Percentiles rank a stretch among this genome's conserved stretches.
These are phyloP conservation scores for Tamias sibiricus DNA, from an alignment of 2,113 vertebrate genomes.

Conservation along the genomic window DNA sequence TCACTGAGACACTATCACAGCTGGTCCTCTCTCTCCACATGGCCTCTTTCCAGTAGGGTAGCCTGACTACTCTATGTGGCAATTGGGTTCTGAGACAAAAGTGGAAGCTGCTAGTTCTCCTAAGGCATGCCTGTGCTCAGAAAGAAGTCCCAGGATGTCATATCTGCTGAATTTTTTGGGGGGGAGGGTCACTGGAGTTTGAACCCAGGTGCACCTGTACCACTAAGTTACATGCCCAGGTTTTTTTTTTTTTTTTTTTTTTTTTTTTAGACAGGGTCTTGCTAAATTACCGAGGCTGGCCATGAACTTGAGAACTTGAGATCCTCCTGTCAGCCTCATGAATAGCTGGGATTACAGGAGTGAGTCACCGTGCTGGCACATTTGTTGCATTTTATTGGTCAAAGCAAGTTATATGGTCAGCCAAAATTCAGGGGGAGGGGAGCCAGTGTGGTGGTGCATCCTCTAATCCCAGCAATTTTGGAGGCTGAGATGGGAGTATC, in stretches of 20 bases:
- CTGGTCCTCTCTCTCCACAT: not conserved
- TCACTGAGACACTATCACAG: not conserved
- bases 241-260: too few species aligned
- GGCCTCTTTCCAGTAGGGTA: not conserved
- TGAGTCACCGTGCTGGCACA: not conserved
- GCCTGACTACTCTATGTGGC: constrained; percentile 10
- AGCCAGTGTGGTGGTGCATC: too few species aligned
- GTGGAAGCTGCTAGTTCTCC: constrained; percentile 33
- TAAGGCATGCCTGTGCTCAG: not conserved
- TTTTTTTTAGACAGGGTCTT: too few species aligned
- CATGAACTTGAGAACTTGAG: too few species aligned
- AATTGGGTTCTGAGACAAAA: constrained; percentile 35
- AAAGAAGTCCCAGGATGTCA: constrained; percentile 30
- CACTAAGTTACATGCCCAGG: too few species aligned
- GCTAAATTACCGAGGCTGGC: too few species aligned
- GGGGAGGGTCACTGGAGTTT: too few species aligned
- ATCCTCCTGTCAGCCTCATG: too few species aligned
- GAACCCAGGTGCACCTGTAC: too few species aligned
- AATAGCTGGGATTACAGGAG: too few species aligned
- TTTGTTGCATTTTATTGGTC: not conserved
- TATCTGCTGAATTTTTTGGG: not conserved
- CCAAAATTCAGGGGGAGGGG: not conserved
- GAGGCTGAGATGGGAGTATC: too few species aligned
- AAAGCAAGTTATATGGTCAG: constrained; percentile 29
- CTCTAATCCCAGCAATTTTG: too few species aligned